Conservation (phyloP, 2,797 vertebrate genomes). For the Gymnopithys bicolor region DNA sequence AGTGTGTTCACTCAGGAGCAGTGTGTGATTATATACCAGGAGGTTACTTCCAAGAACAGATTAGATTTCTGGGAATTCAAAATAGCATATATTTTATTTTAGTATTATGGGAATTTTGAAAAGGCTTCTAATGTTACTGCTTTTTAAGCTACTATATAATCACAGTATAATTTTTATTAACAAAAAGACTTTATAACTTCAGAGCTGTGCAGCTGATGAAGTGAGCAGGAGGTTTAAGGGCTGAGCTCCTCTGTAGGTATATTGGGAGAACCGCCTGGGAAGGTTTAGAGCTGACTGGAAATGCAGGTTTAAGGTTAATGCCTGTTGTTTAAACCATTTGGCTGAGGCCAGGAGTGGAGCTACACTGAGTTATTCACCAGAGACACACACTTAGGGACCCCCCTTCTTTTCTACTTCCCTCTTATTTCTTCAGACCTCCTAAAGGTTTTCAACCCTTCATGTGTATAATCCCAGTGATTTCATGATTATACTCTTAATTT, state of each 20-base stretch:
- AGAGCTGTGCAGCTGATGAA: slow-evolving; percentile 64
- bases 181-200: slow-evolving; percentile 51
- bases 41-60: slow-evolving; percentile 65
- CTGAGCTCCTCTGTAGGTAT: slow-evolving; percentile 33
- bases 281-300: not conserved
- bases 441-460: not conserved
- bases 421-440: not conserved
- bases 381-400: not conserved
- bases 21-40: slow-evolving; percentile 23
- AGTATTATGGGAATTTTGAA: slow-evolving; percentile 69
- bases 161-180: slow-evolving; percentile 75
- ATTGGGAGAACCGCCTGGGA: slow-evolving; percentile 52
- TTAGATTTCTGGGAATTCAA: slow-evolving; percentile 70
- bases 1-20: not conserved
- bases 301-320: slow-evolving; percentile 13
- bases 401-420: not conserved
- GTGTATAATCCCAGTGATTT: not conserved
- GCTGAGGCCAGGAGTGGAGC: not conserved
- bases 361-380: not conserved
- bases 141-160: slow-evolving; percentile 67
- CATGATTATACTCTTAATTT: rapidly evolving
- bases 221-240: slow-evolving; percentile 59
- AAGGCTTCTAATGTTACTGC: slow-evolving; percentile 66
- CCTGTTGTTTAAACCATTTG: slow-evolving; percentile 21
- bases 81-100: slow-evolving; percentile 57